Percentiles rank a stretch among this genome's conserved stretches.
Evolutionary conservation across 2,113 vertebrate species (phyloP).

Genomic region (Podarcis muralis): DNA sequence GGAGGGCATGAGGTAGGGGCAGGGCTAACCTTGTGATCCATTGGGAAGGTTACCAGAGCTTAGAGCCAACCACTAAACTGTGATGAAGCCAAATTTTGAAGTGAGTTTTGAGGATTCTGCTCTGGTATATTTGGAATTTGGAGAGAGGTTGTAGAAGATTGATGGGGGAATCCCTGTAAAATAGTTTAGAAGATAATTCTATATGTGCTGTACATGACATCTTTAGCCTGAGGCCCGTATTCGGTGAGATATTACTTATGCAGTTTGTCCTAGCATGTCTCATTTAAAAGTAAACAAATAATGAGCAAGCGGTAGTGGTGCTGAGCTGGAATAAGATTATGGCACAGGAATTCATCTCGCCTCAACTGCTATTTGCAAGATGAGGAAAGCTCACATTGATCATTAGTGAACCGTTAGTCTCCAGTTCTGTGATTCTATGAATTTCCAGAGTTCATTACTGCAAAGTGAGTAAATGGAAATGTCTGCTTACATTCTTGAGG

Average conservation of each 20-base stretch:
- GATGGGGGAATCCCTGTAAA: neutral
- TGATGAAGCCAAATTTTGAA: neutral
- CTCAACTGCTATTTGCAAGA: too few relatives aligned
- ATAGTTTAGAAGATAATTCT: neutral
- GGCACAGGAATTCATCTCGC: too few relatives aligned
- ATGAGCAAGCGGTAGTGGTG: too few relatives aligned
- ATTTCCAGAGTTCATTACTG: neutral
- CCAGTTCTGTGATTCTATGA: neutral
- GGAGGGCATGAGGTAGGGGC: too few relatives aligned
- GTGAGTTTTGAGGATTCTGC: neutral
- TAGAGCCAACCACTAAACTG: neutral
- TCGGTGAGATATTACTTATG: too few relatives aligned
- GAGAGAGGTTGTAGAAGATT: neutral
- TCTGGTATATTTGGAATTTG: neutral
- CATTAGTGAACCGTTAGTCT: neutral
- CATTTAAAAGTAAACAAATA: too few relatives aligned
- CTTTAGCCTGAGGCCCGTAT: neutral
- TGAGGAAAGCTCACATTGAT: too few relatives aligned
- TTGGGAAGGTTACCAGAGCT: too few relatives aligned
- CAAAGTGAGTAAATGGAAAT: neutral
- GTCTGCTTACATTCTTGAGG: neutral
- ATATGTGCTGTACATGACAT: neutral
- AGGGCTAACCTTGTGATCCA: too few relatives aligned
- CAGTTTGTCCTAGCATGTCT: too few relatives aligned
- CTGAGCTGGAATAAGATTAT: too few relatives aligned